Evolutionary conservation across 2,888 invertebrate species (phyloP), one percentile per base, ranked within the genome.

Genomic region (Ormyrus labotus): DNA sequence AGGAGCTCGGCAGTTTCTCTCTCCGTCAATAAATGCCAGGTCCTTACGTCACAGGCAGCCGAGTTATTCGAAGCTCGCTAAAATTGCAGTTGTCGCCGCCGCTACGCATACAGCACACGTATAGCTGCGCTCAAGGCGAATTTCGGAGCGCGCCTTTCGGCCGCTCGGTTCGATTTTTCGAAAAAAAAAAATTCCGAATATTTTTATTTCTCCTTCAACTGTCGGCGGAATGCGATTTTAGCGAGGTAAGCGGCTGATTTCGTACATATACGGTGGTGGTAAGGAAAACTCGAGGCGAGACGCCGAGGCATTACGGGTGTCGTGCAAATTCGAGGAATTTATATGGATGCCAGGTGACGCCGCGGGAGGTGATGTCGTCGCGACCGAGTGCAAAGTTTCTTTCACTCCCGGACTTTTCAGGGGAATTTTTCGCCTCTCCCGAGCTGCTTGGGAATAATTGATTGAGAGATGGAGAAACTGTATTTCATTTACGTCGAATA

Each of bases 21-120:
- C 75, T 58, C 50, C 78, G 82, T 76, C 80, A 67, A 80, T 80
- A 80, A 65, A 76, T 75, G 61, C 61, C 67, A 60, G 45, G 48
- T n/a, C 50, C 70, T 51, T 61, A 73, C 50, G 67, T 65, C 63
- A 68, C 78, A 82, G 83, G 82, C 82, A 83, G 64, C 70, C 68
- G 81, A 81, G 82, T 84, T 84, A 85, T 84, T 83, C 82, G 70
- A 65, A 71, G 70, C 77, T 69, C 72, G 80, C 77, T 84, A 84
- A 85, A 81, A 77, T 79, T 75, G 79, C 75, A 70, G 61, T 67
- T 53, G 70, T 60, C 10, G n/a, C 34, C 47, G 13, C 11, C 34
- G 19, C 69, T 2, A 53, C 67, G 69, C 10, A 47, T 7, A 13
- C 57, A 48, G 1, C n/a, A 45, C 34, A 34, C 34, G 34, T 50